Conservation (phyloP, 2,113 vertebrate genomes). For the Syngnathus floridae region DNA sequence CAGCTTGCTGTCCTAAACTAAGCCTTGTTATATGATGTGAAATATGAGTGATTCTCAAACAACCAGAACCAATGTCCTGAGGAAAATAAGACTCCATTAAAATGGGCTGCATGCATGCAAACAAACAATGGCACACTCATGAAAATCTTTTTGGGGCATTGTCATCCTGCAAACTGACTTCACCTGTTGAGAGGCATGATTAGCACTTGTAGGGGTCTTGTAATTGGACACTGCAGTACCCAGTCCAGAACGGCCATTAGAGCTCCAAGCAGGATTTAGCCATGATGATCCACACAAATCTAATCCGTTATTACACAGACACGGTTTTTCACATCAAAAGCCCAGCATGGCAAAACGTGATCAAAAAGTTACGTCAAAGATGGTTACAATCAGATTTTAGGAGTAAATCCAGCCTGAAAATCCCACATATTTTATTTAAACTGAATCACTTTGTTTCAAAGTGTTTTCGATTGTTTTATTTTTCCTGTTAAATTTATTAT, state of each 20-base stretch:
- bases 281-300: slow-evolving; percentile 36
- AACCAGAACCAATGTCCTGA: too few relatives aligned
- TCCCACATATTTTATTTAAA: neutral
- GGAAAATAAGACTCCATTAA: neutral
- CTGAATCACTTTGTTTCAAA: neutral
- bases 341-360: slow-evolving; percentile 28
- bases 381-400: slow-evolving; percentile 33
- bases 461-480: neutral
- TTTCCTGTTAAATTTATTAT: neutral
- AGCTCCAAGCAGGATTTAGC: slow-evolving; percentile 30
- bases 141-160: slow-evolving; percentile 6
- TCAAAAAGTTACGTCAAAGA: slow-evolving; percentile 33
- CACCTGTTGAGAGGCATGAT: slow-evolving; percentile 15
- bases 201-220: slow-evolving; percentile 15
- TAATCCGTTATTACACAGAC: slow-evolving; percentile 23
- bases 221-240: slow-evolving; percentile 38
- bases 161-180: slow-evolving; percentile 14
- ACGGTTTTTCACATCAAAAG: slow-evolving; percentile 20
- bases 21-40: too few relatives aligned
- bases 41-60: too few relatives aligned
- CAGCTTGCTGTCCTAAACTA: too few relatives aligned
- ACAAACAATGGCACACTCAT: slow-evolving; percentile 9
- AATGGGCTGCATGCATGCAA: neutral
- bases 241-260: slow-evolving; percentile 27
- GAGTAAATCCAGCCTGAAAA: slow-evolving; percentile 28